Base-by-base conservation (phyloP, 2,797 vertebrate species). In the Ispidina picta region DNA sequence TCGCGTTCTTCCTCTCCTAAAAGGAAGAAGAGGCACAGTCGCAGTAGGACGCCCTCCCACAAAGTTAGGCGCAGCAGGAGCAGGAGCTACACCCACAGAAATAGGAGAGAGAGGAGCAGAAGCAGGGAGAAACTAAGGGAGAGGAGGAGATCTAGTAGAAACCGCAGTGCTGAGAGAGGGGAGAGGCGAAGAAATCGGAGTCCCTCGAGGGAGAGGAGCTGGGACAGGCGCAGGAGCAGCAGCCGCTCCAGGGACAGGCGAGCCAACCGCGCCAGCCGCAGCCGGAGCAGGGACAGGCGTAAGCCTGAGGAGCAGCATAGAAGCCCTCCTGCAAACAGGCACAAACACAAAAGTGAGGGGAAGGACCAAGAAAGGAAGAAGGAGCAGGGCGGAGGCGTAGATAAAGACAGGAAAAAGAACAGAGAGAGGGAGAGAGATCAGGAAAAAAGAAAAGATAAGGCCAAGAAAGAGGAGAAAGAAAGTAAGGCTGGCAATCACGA, bases 311-410 rank as follows among this genome's bases (percentile, higher is more conserved):
- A 98, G 89, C 96, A 94, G 66, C 98, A 97, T 90, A 98, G 98
- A 82, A 98, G 97, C 96, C 97, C 97, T 49, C 97, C 98, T 94
- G 98, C 98, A 94, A 98, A 98, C 75, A 98, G 98, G 97, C 98
- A 98, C 97, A 99, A 98, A 94, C 98, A 98, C 93, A 99, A 98
- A 94, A 98, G 98, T 41, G 97, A 98, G 89, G 98, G 98, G 84
- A 98, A 98, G 78, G 98, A 99, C 83, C 98, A 98, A 96, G 99
- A 99, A 93, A 98, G 98, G 89, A 98, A 97, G 95, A 98, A 98
- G 89, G 98, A 98, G 65, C 98, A 98, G 92, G 98, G 98, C 62
- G 97, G 97, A 66, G 98, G 98, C 86, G 92, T 96, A 97, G 92
- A 97, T 88, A 59, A 98, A 96, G 98, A 99, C 84, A 99, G 98